These are phyloP conservation scores for Macropis europaea DNA, from an alignment of 2,888 invertebrate genomes.

Conservation along the genomic window DNA sequence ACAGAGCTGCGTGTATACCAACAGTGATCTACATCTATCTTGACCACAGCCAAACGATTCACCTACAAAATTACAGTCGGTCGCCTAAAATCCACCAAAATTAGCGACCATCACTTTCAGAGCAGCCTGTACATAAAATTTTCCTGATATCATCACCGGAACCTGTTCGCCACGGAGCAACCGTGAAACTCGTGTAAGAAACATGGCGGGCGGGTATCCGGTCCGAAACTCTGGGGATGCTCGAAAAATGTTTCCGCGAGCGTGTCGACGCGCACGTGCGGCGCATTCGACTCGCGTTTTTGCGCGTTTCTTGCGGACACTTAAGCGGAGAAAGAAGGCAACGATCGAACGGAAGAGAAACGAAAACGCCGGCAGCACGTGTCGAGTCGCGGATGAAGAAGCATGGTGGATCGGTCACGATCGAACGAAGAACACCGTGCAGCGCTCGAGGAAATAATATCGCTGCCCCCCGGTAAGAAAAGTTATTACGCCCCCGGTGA, in stretches of 20 bases:
- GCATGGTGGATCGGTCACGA: constrained; percentile 61
- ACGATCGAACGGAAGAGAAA: constrained; percentile 67
- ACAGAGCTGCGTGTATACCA: too few relatives aligned
- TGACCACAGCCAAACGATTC: too few relatives aligned
- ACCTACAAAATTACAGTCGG: too few relatives aligned
- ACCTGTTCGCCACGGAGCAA: too few relatives aligned
- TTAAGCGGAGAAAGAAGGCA: constrained; percentile 65
- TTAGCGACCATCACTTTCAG: too few relatives aligned
- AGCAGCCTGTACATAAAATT: too few relatives aligned
- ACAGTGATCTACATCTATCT: too few relatives aligned
- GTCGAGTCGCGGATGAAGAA: constrained; percentile 53
- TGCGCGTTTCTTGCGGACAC: constrained; percentile 56
- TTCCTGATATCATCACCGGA: too few relatives aligned
- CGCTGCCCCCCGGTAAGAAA: constrained; percentile 51
- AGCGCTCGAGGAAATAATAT: constrained; percentile 59
- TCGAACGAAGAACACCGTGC: constrained; percentile 50
- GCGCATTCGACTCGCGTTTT: constrained; percentile 69
- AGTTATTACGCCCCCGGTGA: constrained; percentile 46
- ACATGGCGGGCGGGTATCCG: constrained; percentile 18
- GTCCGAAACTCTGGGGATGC: constrained; percentile 34
- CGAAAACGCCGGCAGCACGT: constrained; percentile 62
- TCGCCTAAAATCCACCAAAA: too few relatives aligned
- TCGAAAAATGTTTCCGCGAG: constrained; percentile 61
- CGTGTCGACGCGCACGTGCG: constrained; percentile 67
- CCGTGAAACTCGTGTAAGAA: too few relatives aligned